Evolutionary conservation across 2,113 vertebrate genomes (phyloP), one percentile per base, ranked within the genome.

Genomic region (Poecile atricapillus): DNA sequence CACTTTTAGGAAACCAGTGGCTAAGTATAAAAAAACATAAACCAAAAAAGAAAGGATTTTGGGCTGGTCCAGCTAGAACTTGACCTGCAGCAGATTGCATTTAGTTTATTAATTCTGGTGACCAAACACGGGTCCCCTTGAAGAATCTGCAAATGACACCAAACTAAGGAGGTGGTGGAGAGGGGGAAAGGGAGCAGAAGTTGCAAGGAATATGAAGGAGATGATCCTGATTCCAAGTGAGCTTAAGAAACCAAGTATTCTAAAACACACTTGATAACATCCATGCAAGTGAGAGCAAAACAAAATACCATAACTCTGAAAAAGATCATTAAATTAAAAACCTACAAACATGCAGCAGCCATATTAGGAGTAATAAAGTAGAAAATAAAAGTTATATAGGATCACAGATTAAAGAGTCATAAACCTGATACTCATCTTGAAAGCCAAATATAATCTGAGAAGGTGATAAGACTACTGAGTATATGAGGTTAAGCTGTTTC

Each of bases 171-270:
- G 21, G 16, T 15, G 2, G 13, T 30, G 10, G 11, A 76, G 7
- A 27, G 15, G 11, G 17, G 9, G 3, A 43, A 35, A 76, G 7
- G 23, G 1, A 4, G 3, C 0, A 7, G 17, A 47, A 70, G 28
- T 28, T 43, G 19, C 20, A 87, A 76, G 24, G 9, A 87, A 0
- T 20, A 58, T 7, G 2, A n/a, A 83, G 11, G 8, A 89, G 20
- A 47, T 0, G 0, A n/a, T 15, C 11, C 10, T 15, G 4, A 77
- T 49, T 62, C 16, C 37, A 94, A 25, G 27, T 10, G 5, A 92
- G n/a, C 7, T 25, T 33, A 28, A 22, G 13, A 76, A 68, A 76
- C 35, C 23, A 50, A 12, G 4, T 13, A 52, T 56, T 73, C 41
- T 64, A 55, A 91, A 87, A 53, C 5, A 7, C 3, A 33, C 6